Evolutionary conservation across 2,113 vertebrate species (phyloP), one percentile per base, ranked within the genome.

Genomic region (Paramormyrops kingsleyae): DNA sequence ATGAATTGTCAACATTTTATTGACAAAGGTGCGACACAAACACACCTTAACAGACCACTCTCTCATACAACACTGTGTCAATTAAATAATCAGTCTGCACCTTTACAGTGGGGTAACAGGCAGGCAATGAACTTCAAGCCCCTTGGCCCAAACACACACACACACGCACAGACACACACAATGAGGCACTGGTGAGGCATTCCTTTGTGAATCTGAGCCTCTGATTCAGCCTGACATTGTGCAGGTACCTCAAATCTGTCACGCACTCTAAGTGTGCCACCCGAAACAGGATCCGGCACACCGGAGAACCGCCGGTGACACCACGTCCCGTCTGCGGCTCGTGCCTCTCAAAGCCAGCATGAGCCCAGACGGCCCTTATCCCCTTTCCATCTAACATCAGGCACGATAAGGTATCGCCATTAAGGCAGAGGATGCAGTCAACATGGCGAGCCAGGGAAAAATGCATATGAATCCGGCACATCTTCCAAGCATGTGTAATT

Each of bases 401-500:
- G 21, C 9, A 46, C 2, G 56, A 66, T 44, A 39, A 44, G 50
- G 15, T 87, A 53, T n/a, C 24, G 5, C 53, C 19, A 44, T 44
- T 46, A 62, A 42, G 35, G 19, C 56, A 88, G 9, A 13, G 39
- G 53, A 88, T 42, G 87, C 53, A 46, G 52, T 44, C 49, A 56
- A 53, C 85, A 87, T 53, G n/a, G 19, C 7, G 50, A 52, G 50
- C 27, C 56, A n/a, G n/a, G 12, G 42, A 88, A 17, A 88, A 3
- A 44, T 62, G 47, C 93, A 94, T 94, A 92, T 91, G 91, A 93
- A 91, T 24, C 91, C 92, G 89, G 91, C 90, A 91, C 88, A 92
- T 90, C 91, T 89, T 90, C 89, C 89, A 92, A 93, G 91, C 56
- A 93, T 93, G 95, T 93, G 94, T 95, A 94, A 95, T 95, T 94